Evolutionary conservation across 2,113 vertebrate species (phyloP).

Genomic region (Pristiophorus japonicus): DNA sequence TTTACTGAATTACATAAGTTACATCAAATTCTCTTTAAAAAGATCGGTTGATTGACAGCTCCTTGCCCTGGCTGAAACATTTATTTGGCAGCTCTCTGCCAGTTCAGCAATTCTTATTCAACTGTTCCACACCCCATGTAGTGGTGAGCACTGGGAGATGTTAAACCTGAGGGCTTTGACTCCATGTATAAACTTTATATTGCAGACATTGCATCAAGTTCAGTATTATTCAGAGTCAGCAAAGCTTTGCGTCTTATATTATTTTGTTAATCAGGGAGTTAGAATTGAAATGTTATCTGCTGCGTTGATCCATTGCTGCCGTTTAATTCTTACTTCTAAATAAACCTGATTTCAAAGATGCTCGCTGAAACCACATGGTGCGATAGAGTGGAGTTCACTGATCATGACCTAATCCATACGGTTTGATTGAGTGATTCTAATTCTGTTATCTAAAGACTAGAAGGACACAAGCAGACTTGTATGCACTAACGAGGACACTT

Average conservation of each 20-base stretch:
- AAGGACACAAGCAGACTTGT: background rate
- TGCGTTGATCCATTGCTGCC: background rate
- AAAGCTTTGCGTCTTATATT: background rate
- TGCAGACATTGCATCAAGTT: background rate
- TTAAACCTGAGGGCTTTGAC: background rate
- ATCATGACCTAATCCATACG: background rate
- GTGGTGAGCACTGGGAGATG: background rate
- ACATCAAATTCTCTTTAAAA: too few species aligned
- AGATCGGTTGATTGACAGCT: background rate
- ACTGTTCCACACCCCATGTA: background rate
- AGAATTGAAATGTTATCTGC: background rate
- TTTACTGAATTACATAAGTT: too few species aligned
- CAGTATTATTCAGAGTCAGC: background rate
- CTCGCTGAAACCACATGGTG: background rate
- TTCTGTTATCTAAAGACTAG: background rate
- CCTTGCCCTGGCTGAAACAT: background rate
- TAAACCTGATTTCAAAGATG: background rate
- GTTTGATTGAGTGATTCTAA: background rate
- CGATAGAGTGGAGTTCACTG: background rate
- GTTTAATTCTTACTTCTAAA: background rate
- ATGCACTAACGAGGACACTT: too few species aligned
- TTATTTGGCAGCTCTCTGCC: background rate
- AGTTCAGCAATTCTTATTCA: background rate
- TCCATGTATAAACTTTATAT: background rate
- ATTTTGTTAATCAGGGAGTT: background rate